A percentile compares a stretch with the other conserved stretches of the same genome.
phyloP scores from a whole-genome alignment of 2,113 vertebrate genomes.

The Pterocles burchelli region DNA sequence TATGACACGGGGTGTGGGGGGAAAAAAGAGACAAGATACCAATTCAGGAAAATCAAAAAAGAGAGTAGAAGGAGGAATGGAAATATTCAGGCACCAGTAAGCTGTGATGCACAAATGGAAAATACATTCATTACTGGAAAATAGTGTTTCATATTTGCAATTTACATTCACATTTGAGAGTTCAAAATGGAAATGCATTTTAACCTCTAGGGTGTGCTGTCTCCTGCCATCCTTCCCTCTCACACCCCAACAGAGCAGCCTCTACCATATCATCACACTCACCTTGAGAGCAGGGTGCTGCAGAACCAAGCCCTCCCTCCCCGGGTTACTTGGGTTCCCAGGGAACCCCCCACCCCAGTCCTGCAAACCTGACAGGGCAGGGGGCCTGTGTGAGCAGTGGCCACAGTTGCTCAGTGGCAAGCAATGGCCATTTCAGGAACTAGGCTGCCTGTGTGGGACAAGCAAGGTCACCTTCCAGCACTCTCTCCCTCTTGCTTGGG shows the following conservation, averaged over 20 bases:
- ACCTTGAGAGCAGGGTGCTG: background rate
- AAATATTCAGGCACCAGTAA: conserved; percentile 14
- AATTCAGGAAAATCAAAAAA: background rate
- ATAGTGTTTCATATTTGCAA: background rate
- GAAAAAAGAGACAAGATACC: background rate
- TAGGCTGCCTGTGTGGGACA: background rate
- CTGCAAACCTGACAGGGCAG: background rate
- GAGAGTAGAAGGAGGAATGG: background rate
- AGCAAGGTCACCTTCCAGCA: background rate
- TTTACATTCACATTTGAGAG: background rate
- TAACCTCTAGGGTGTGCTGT: background rate
- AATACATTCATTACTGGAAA: conserved; percentile 23
- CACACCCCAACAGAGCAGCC: background rate
- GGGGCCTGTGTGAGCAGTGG: background rate
- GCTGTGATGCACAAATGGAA: conserved; percentile 25
- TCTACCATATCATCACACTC: background rate
- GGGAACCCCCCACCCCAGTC: background rate
- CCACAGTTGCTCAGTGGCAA: fast-evolving
- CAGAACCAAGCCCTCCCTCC: background rate
- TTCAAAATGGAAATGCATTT: background rate
- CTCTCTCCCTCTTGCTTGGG: background rate
- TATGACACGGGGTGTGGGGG: background rate
- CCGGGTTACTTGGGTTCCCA: background rate
- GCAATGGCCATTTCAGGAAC: background rate
- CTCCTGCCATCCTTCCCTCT: background rate